phyloP scores from a whole-genome alignment of 2,113 vertebrate genomes.

The Mobula hypostoma region DNA sequence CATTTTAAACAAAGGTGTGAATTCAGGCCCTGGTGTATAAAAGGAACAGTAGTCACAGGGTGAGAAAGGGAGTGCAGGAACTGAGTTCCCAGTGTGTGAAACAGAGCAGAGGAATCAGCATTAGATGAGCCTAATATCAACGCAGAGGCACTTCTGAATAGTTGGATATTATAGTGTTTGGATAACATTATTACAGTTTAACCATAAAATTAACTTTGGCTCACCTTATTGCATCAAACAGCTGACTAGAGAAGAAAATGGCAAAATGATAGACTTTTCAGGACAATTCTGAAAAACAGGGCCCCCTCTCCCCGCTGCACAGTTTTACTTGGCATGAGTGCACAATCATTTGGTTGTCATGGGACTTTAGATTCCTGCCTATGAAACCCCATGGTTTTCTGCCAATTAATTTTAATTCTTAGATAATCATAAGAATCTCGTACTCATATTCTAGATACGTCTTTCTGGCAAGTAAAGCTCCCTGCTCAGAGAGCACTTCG shows the following conservation, averaged over 20 bases:
- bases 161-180: too few species aligned
- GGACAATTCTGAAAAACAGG: not conserved
- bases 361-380: not conserved
- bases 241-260: not conserved
- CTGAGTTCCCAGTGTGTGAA: too few species aligned
- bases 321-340: not conserved
- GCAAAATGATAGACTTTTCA: not conserved
- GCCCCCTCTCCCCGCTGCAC: not conserved
- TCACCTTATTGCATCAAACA: not conserved
- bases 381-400: not conserved
- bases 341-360: not conserved
- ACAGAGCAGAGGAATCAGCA: too few species aligned
- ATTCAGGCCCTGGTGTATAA: too few species aligned
- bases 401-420: conserved; percentile 5
- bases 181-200: too few species aligned
- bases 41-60: too few species aligned
- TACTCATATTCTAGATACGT: not conserved
- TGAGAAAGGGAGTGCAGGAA: too few species aligned
- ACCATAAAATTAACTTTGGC: not conserved
- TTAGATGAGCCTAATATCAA: too few species aligned
- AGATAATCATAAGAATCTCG: not conserved
- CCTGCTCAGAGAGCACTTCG: not conserved
- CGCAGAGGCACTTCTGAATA: too few species aligned
- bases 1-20: too few species aligned
- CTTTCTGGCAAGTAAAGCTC: not conserved